Percentiles rank a stretch among this genome's conserved stretches.
Evolutionary conservation across 2,113 vertebrate species (phyloP).

Genomic region (Rhineura floridana): DNA sequence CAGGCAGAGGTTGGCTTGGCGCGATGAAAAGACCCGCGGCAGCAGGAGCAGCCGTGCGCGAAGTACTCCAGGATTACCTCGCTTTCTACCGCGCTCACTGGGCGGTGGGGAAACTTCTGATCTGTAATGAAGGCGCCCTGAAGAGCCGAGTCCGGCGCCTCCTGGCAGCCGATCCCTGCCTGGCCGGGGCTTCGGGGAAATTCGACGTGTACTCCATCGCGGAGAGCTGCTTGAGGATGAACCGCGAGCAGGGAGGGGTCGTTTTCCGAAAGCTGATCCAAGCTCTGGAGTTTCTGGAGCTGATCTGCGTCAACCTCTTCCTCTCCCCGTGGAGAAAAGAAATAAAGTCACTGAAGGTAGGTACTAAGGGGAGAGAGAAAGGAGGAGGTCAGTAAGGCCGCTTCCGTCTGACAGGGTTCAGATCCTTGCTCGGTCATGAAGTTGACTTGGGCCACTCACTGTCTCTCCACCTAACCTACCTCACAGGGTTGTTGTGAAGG

Average conservation of each 20-base stretch:
- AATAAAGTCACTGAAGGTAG: slow-evolving; percentile 51
- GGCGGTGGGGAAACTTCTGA: slow-evolving; percentile 22
- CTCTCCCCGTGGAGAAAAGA: slow-evolving; percentile 74
- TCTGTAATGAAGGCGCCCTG: slow-evolving; percentile 47
- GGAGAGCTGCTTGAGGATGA: slow-evolving; percentile 27
- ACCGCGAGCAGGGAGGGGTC: neutral
- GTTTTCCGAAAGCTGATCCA: slow-evolving; percentile 32
- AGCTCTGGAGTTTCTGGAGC: slow-evolving; percentile 70
- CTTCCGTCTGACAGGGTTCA: no score
- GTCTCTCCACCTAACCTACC: no score
- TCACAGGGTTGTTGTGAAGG: no score
- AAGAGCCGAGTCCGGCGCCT: slow-evolving; percentile 31
- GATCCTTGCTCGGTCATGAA: no score
- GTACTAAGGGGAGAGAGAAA: neutral
- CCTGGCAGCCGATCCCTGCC: neutral
- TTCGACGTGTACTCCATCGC: slow-evolving; percentile 43
- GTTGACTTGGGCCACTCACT: no score
- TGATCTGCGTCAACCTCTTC: slow-evolving; percentile 70
- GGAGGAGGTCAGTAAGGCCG: neutral
- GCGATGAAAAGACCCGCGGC: slow-evolving; percentile 38
- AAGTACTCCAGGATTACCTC: slow-evolving; percentile 41
- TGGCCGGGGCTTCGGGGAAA: neutral
- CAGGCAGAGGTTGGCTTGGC: no score
- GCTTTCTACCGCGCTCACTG: slow-evolving; percentile 35
- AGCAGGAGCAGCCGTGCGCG: neutral